Percentiles rank a stretch among this genome's conserved stretches.
Conservation (phyloP, 2,113 vertebrate species). For the Centrocercus urophasianus region DNA sequence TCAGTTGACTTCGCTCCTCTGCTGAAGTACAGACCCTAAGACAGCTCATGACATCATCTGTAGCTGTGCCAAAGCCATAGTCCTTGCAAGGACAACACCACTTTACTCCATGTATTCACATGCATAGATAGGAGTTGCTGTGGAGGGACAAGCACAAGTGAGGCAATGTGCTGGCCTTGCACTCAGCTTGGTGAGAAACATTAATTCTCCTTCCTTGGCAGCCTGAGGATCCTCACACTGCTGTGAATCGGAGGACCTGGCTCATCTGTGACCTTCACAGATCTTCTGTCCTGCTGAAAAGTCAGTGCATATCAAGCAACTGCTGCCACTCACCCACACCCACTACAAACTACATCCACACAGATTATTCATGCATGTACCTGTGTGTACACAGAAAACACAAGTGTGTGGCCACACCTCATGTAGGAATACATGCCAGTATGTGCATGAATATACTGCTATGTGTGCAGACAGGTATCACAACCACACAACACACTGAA, state of each 20-base stretch:
- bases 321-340: not conserved
- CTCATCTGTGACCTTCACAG: accelerated
- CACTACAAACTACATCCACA: not conserved
- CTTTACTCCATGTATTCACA: not conserved
- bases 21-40: not conserved
- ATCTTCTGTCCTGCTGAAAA: not conserved
- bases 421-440: not conserved
- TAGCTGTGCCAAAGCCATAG: not conserved
- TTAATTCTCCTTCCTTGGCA: not conserved
- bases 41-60: not conserved
- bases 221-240: not conserved
- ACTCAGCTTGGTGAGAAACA: not conserved
- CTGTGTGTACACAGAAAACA: not conserved
- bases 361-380: not conserved
- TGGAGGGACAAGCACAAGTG: accelerated
- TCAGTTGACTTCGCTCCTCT: not conserved
- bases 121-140: not conserved
- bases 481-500: not conserved
- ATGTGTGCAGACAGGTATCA: not conserved
- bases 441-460: accelerated
- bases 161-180: not conserved
- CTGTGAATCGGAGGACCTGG: not conserved
- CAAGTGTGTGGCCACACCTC: not conserved
- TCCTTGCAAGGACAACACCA: not conserved
- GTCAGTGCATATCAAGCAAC: not conserved